Conservation (phyloP, 2,113 vertebrate species). For the Etheostoma cragini region DNA sequence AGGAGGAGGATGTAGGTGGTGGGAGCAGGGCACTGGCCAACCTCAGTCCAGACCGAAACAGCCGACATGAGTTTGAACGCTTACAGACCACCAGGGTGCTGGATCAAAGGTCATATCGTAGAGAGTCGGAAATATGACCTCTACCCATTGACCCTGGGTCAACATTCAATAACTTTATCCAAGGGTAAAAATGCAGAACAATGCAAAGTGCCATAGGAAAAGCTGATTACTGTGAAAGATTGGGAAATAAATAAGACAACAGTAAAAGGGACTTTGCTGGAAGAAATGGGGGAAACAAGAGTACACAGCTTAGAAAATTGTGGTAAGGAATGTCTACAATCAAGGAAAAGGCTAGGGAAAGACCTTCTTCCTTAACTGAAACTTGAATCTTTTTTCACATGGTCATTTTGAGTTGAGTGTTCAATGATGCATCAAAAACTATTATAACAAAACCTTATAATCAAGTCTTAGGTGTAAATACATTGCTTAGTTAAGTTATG, state of each 20-base stretch:
- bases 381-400: constrained; percentile 85
- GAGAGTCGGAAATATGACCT: constrained; percentile 97
- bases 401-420: constrained; percentile 78
- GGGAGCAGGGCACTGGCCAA: constrained; percentile 84
- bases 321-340: constrained; percentile 71
- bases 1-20: constrained; percentile 79
- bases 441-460: constrained; percentile 60
- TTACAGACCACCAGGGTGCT: constrained; percentile 87
- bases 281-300: constrained; percentile 34
- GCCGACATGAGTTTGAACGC: constrained; percentile 91
- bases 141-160: constrained; percentile 56
- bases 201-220: constrained; percentile 92
- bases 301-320: constrained; percentile 52
- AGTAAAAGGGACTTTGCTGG: constrained; percentile 39
- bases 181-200: constrained; percentile 84
- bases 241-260: constrained; percentile 36
- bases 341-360: constrained; percentile 70
- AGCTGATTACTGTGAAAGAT: constrained; percentile 68
- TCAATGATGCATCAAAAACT: constrained; percentile 56
- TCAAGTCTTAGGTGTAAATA: constrained; percentile 81
- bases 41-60: constrained; percentile 89
- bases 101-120: constrained; percentile 94
- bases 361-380: constrained; percentile 82
- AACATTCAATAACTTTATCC: constrained; percentile 68
- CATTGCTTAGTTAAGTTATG: constrained; percentile 76